phyloP scores from a whole-genome alignment of 2,113 vertebrate species.

The Silurus asotus region DNA sequence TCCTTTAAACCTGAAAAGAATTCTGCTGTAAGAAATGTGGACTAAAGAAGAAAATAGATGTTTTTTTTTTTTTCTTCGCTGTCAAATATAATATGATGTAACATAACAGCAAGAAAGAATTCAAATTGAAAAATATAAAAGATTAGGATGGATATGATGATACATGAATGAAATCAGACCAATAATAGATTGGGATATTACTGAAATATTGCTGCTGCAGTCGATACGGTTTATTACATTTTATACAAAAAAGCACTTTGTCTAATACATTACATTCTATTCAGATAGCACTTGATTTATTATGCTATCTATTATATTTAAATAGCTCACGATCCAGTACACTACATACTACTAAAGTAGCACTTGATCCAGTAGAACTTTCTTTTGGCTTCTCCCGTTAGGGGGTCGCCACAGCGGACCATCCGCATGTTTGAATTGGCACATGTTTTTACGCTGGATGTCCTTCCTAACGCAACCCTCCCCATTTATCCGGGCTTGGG shows the following conservation, averaged over 20 bases:
- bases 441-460: too few species aligned
- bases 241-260: too few species aligned
- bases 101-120: not conserved
- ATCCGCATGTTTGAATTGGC: too few species aligned
- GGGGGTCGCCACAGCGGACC: too few species aligned
- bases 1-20: not conserved
- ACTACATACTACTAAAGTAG: not conserved
- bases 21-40: not conserved
- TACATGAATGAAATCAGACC: not conserved
- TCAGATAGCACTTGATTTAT: not conserved
- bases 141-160: not conserved
- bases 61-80: not conserved
- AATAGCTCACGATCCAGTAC: not conserved
- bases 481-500: too few species aligned
- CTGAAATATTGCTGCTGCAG: too few species aligned
- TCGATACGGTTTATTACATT: too few species aligned
- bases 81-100: slow-evolving; percentile 5
- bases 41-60: not conserved
- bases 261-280: not conserved
- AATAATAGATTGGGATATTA: too few species aligned
- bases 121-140: not conserved
- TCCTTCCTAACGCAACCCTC: too few species aligned
- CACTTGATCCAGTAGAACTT: too few species aligned
- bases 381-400: too few species aligned
- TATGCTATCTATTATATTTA: too few species aligned